Evolutionary conservation across 2,113 vertebrate species (phyloP).

Genomic region (Anarrhichthys ocellatus): DNA sequence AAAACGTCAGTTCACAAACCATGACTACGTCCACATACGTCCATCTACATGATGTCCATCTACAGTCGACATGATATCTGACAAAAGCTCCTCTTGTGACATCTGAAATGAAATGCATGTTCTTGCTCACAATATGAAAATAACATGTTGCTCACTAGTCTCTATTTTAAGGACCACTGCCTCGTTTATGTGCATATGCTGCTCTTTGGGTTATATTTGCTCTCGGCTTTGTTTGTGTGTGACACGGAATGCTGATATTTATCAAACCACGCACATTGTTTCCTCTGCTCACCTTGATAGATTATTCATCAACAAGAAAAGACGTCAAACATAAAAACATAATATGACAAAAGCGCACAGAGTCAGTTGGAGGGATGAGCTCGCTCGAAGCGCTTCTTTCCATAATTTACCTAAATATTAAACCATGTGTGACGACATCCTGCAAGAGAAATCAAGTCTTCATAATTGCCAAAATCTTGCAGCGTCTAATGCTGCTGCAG

Average conservation of each 20-base stretch:
- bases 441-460: constrained; percentile 33
- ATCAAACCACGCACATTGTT: background rate
- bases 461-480: constrained; percentile 61
- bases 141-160: background rate
- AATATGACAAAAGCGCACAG: background rate
- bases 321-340: background rate
- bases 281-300: background rate
- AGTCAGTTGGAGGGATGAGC: background rate
- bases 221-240: background rate
- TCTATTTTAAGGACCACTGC: background rate
- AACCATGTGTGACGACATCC: constrained; percentile 30
- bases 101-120: background rate
- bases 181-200: background rate
- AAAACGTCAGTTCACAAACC: too few relatives aligned
- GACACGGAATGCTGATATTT: background rate
- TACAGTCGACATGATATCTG: background rate
- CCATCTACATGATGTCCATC: too few relatives aligned
- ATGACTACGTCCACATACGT: background rate
- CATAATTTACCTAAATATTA: constrained; percentile 9
- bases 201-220: background rate
- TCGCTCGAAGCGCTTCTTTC: background rate
- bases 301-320: constrained; percentile 5
- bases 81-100: background rate
- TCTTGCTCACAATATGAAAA: background rate
- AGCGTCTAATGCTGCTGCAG: constrained; percentile 64